Evolutionary conservation across 2,797 vertebrate species (phyloP).

Genomic region (Harpagifer antarcticus): DNA sequence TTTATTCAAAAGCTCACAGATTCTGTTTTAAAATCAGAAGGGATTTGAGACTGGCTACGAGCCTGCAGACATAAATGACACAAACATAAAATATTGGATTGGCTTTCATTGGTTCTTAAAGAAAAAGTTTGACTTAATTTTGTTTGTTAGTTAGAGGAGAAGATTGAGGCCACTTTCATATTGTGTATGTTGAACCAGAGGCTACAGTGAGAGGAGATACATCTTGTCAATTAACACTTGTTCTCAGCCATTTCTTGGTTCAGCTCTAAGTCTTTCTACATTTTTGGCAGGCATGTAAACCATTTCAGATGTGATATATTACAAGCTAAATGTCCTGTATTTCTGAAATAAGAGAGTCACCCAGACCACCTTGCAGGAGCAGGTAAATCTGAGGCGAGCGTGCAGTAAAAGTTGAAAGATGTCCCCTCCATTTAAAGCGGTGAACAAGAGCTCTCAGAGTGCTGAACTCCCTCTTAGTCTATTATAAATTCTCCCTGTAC

Average conservation of each 20-base stretch:
- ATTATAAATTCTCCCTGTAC: slow-evolving; percentile 57
- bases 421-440: not conserved
- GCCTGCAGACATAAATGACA: not conserved
- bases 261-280: too few species aligned
- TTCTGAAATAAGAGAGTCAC: not conserved
- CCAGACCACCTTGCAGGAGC: not conserved
- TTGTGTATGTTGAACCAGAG: not conserved
- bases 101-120: not conserved
- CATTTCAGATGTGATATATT: not conserved
- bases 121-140: not conserved
- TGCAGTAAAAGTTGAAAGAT: slow-evolving; percentile 1
- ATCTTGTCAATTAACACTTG: not conserved
- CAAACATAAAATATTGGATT: not conserved
- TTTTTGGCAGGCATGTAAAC: not conserved
- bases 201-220: not conserved
- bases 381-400: slow-evolving; percentile 4
- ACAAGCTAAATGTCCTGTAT: not conserved
- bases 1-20: not conserved
- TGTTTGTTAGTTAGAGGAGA: not conserved
- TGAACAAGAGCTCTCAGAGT: slow-evolving; percentile 13
- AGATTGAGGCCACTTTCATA: not conserved
- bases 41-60: not conserved
- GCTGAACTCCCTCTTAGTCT: slow-evolving; percentile 35
- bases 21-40: too few species aligned
- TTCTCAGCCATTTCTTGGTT: too few species aligned